Evolutionary conservation across 2,888 invertebrate genomes (phyloP), one percentile per base, ranked within the genome.

Genomic region (Lottia scabra): DNA sequence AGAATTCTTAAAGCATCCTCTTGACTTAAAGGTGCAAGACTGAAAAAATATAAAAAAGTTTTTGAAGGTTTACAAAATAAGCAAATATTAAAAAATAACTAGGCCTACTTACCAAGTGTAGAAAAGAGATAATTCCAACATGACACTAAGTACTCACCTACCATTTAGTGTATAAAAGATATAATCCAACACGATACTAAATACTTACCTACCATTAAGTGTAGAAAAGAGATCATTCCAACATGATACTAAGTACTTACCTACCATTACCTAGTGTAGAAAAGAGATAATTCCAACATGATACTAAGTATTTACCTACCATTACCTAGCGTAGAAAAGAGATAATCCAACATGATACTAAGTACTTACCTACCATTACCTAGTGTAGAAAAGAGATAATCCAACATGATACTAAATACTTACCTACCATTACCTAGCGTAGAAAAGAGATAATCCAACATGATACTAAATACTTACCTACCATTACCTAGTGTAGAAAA

Each of bases 51-150:
- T 16, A n/a, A n/a, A 27, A 43, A 13, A 13, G 5, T 13, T 56
- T 8, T 63, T 23, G 48, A 10, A n/a, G n/a, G n/a, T n/a, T n/a
- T n/a, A n/a, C n/a, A n/a, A n/a, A n/a, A n/a, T n/a, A n/a, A n/a
- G n/a, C n/a, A n/a, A n/a, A 26, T 30, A 30, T 5, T 67, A 82
- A 84, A 4, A 68, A 78, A 68, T 73, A 88, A 87, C 78, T 85
- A 67, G n/a, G n/a, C n/a, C n/a, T 87, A 87, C 74, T 83, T 78
- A 43, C 88, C 88, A 5, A 87, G 77, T 4, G 84, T 84, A 67
- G 83, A 84, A 75, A 85, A 88, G 6, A 87, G 74, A 71, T 81
- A 87, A 70, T 88, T 88, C 87, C 87, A 88, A 68, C 87, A 87
- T 8, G 87, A 87, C 0, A 87, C 86, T 30, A 30, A 30, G 5